Base-by-base conservation (phyloP, 2,888 invertebrate species). In the Leucoma salicis region DNA sequence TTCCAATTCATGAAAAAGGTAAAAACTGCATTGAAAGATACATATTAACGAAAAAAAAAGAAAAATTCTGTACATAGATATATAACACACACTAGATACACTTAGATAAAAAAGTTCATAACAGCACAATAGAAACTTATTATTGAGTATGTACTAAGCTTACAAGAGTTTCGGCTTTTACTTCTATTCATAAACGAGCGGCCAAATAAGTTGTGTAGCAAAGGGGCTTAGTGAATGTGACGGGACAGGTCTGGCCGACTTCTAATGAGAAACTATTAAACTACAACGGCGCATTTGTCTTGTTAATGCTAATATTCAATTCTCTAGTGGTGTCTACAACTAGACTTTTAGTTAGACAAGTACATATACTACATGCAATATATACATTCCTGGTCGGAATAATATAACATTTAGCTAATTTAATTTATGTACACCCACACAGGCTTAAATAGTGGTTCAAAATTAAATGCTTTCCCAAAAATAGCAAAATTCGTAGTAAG, bases 181-280 rank as follows among this genome's bases (percentile, higher is more conserved):
- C 39, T 46, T 32, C 35, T 46, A 46, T 53, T 57, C 44, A 48
- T 56, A 59, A 57, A 43, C 53, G 27, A 38, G 32, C 10, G 16
- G 29, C 63, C 59, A 56, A 59, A 58, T 57, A 57, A 76, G 63
- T 73, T 67, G 56, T 51, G 52, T 54, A 46, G 59, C 53, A 65
- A 74, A 72, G 65, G 68, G 63, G 66, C 70, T 76, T 75, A 69
- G 52, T 54, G 48, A 53, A 53, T 57, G 55, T 66, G 66, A 57
- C 53, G 48, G 54, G 49, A 53, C 53, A 47, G 47, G 59, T 48
- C 57, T 54, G 63, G 55, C 54, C 58, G 58, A 56, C 68, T 67
- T 55, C 70, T 82, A 82, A 82, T 79, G 78, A 79, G 82, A 77
- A 82, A 82, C 83, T 83, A 82, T 82, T 77, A 79, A 84, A 84